Base-by-base conservation (phyloP, 2,797 vertebrate genomes). In the Pogonophryne albipinna region DNA sequence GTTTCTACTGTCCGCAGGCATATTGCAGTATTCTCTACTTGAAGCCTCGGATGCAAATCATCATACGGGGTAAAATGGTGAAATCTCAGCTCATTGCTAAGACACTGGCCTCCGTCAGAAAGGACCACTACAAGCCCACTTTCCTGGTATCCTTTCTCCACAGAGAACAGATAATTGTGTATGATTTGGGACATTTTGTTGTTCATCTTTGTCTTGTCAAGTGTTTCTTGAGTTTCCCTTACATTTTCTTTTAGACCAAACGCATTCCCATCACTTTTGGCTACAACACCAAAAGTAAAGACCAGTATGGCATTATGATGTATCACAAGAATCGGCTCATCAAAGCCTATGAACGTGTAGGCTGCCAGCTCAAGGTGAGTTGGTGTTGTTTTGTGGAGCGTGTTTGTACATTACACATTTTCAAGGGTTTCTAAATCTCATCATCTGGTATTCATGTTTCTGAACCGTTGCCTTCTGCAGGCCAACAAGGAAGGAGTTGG, bases 221-320 rank as follows among this genome's bases (percentile, higher is more conserved):
- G 1, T 50, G 3, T 75, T 75, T 52, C 31, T 64, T 64, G 3
- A 64, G 5, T 78, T 82, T 83, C 95, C 94, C 95, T 97, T 96
- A 95, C 95, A 68, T 79, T 4, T 56, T 27, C 1, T 50, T 71
- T 41, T 47, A 95, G 94, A 19, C 80, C 63, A 96, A 80, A 94
- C 91, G 91, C 4, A 88, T 99, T 82, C 88, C 89, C 73, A 98
- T 99, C 76, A 97, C 74, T 10, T 99, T 99, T 92, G 98, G 98
- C 58, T 99, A 97, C 85, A 99, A 99, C 95, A 97, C 98, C 74
- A 96, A 95, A 88, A 98, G 95, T 89, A 98, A 97, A 93, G 96
- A 98, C 27, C 97, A 99, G 66, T 99, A 97, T 77, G 98, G 98
- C 7, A 94, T 99, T 66, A 99, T 99, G 98, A 97, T 99, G 97